Evolutionary conservation across 2,113 vertebrate genomes (phyloP).

Genomic region (Calidris pugnax): DNA sequence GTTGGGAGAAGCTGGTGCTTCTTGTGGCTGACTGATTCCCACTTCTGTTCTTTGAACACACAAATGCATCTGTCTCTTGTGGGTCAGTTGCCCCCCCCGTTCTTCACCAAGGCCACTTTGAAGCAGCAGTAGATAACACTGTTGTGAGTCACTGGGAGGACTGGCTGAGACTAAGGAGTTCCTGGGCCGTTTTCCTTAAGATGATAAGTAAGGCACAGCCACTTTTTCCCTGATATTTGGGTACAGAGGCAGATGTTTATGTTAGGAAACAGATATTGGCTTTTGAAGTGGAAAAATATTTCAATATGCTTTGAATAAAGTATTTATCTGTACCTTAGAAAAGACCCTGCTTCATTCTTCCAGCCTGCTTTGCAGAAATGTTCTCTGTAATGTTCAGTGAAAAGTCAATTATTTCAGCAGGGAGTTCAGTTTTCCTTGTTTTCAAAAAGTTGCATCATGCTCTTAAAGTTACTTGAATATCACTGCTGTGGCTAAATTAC

Average conservation of each 20-base stretch:
- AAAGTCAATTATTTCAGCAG: conserved; percentile 10
- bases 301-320: background rate
- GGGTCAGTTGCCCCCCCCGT: background rate
- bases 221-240: background rate
- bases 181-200: background rate
- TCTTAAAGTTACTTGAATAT: background rate
- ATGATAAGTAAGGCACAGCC: background rate
- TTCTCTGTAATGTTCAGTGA: background rate
- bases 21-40: background rate
- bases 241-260: background rate
- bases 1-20: background rate
- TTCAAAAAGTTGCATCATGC: background rate
- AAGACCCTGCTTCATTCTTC: background rate
- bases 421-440: background rate
- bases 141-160: background rate
- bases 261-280: background rate
- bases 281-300: conserved; percentile 20
- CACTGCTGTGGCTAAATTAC: background rate
- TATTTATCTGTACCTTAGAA: background rate
- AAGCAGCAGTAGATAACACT: background rate
- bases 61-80: no score
- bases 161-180: background rate
- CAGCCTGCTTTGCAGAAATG: background rate
- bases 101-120: background rate
- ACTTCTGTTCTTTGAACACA: background rate